Base-by-base conservation (phyloP, 2,888 invertebrate species). In the Drosophila sordidula region DNA sequence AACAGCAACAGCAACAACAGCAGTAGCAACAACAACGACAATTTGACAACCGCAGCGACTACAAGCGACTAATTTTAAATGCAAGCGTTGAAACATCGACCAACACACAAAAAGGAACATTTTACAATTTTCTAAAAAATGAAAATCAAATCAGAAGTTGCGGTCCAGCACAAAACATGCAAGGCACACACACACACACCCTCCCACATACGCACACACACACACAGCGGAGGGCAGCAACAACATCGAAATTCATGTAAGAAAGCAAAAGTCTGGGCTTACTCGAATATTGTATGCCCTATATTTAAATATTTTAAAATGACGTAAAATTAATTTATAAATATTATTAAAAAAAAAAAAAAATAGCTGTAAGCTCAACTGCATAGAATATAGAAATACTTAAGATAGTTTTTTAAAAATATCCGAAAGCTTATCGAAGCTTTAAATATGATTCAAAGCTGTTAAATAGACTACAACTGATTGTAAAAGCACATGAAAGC, bases 21-120 rank as follows among this genome's bases (percentile, higher is more conserved):
- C 59, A 62, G 26, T 52, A 49, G 16, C 56, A 64, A 41, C 39
- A 54, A 51, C 61, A 81, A 58, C 54, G 75, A 72, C 72, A 84
- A 61, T 67, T 57, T 75, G 70, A 71, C 78, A 87, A 78, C 87
- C 87, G 64, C 83, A 87, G 70, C 81, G 73, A 70, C 68, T 83
- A 83, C 83, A 83, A 84, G 84, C 81, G 84, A 84, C 83, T 79
- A 85, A 84, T 87, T 85, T 85, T 61, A 51, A 85, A 85, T 82
- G 80, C 83, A 85, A 72, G 66, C 70, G 49, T 71, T 64, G 71
- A 38, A 52, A 68, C 68, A 56, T 39, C 58, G 39, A 57, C 46
- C 49, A 45, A 47, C 52, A 64, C 72, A 63, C 61, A 77, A 66
- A 63, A 72, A 55, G 58, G 61, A 66, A 29, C 65, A 69, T 44